Evolutionary conservation across 2,797 vertebrate genomes (phyloP), one percentile per base, ranked within the genome.

Genomic region (Sebastes dallii): DNA sequence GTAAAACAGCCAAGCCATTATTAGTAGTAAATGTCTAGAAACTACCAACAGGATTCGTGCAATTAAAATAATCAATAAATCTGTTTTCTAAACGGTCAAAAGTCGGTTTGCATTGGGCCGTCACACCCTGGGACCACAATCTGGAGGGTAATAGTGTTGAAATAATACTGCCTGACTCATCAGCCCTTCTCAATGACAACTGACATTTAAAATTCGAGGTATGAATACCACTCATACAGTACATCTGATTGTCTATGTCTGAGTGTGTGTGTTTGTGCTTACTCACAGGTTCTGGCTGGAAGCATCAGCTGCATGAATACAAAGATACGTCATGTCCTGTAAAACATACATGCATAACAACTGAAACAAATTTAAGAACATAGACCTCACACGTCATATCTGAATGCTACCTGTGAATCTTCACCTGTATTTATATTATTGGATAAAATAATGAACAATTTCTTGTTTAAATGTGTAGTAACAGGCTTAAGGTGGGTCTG

Each of bases 261-360:
- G 22, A 39, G 84, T 42, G 25, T 42, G 83, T 72, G 36, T 66
- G 29, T 42, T 13, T 69, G 46, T 69, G 66, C 7, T 54, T 79
- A 97, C 97, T 97, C 87, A 98, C 97, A 98, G 87, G 89, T 98
- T 97, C 85, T 98, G 95, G 85, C 89, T 96, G 58, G 96, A 96
- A 3, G 97, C 96, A 89, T 98, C 97, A 0, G 96, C 96, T 80
- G 97, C 97, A 0, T 96, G 93, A 80, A 98, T 97, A 78, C 97
- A 98, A 87, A 97, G 96, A 71, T 98, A 98, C 7, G 93, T 96
- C 95, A 95, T 96, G 90, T 96, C 96, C 97, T 98, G 94, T 39
- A 84, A 93, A 68, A 91, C 42, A 91, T 39, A 60, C 3, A 83
- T 18, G 25, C 46, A n/a, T 25, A 29, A 78, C 4, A 70, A 58